Evolutionary conservation across 1,140 invertebrate species (phyloP).

Genomic region (Meloidogyne exigua): DNA sequence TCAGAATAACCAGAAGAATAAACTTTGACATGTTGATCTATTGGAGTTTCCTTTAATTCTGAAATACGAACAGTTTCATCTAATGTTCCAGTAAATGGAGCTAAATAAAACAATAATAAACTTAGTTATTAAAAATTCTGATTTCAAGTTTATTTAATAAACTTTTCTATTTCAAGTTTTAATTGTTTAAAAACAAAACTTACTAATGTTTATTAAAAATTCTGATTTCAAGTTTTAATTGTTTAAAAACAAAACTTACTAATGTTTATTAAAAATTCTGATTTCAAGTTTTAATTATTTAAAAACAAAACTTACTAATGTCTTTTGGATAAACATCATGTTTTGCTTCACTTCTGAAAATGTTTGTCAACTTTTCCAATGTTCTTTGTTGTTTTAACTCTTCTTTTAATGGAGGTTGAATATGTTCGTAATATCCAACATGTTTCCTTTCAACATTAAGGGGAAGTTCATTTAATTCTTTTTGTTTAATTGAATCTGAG

Average conservation of each 20-base stretch:
- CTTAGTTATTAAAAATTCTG: background rate
- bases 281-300: background rate
- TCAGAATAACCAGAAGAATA: slow-evolving; percentile 34
- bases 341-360: background rate
- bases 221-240: background rate
- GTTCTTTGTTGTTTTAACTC: background rate
- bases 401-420: background rate
- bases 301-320: background rate
- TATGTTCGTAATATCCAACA: background rate
- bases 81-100: slow-evolving; percentile 19
- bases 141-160: background rate
- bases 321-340: background rate
- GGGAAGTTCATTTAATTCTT: background rate
- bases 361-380: background rate
- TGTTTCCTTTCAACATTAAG: background rate
- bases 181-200: too few species aligned
- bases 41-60: slow-evolving; percentile 5
- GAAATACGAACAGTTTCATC: slow-evolving; percentile 18
- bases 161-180: background rate
- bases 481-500: background rate
- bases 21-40: slow-evolving; percentile 24
- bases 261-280: background rate
- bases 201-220: background rate
- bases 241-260: too few species aligned
- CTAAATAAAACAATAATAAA: background rate